Conservation (phyloP, 2,888 invertebrate species). For the Priocnemis perturbator region DNA sequence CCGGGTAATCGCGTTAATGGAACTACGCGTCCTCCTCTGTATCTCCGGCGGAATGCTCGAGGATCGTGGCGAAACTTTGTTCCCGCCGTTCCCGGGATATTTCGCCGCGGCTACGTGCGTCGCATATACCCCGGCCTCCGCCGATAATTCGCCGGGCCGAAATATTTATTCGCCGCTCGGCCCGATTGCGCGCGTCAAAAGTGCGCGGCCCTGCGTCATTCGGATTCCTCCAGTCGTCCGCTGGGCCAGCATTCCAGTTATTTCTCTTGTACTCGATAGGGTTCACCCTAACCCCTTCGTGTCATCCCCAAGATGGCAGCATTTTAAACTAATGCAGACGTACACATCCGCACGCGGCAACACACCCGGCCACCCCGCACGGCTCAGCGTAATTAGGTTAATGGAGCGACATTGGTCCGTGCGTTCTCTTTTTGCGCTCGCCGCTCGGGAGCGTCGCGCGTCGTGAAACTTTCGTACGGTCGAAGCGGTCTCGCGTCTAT, state of each 20-base stretch:
- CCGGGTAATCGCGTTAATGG: slow-evolving; percentile 42
- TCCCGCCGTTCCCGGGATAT: not conserved
- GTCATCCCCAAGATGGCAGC: not conserved
- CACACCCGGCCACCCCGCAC: not conserved
- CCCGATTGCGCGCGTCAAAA: no score
- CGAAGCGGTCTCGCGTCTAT: no score
- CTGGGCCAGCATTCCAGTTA: no score
- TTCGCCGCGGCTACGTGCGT: not conserved
- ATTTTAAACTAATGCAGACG: not conserved
- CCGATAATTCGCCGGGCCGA: not conserved
- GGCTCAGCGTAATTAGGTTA: slow-evolving; percentile 47
- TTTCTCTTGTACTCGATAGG: not conserved
- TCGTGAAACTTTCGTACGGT: no score
- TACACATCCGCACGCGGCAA: slow-evolving; percentile 22
- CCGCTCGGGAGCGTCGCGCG: no score
- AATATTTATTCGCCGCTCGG: not conserved
- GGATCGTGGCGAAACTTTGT: not conserved
- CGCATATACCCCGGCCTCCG: not conserved
- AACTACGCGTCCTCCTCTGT: slow-evolving; percentile 23
- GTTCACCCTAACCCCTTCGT: not conserved
- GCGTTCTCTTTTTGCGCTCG: not conserved
- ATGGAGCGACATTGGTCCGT: slow-evolving; percentile 26
- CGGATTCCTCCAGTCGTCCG: no score
- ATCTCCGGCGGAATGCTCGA: slow-evolving; percentile 4
- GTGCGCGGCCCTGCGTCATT: no score